Evolutionary conservation across 2,113 vertebrate genomes (phyloP).

Genomic region (Chaetura pelagica): DNA sequence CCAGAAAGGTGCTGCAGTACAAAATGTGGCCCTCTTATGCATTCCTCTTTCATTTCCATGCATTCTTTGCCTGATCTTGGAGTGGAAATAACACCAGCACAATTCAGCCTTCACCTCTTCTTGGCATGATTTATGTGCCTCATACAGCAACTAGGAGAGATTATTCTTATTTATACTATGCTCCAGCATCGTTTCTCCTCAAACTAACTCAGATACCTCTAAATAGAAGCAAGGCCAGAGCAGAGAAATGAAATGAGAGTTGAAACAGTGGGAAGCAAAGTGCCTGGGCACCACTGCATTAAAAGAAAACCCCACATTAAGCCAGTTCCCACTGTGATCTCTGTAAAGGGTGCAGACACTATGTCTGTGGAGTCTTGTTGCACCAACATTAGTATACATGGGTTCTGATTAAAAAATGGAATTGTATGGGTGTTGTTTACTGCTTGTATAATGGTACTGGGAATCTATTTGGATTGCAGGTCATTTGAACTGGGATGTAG

Average conservation of each 20-base stretch:
- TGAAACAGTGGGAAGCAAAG: neutral
- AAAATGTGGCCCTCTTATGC: fast-evolving
- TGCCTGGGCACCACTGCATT: neutral
- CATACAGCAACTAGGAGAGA: neutral
- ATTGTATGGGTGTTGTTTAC: neutral
- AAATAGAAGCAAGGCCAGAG: neutral
- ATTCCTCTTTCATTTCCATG: neutral
- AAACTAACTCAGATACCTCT: neutral
- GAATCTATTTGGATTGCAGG: neutral
- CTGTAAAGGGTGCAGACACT: neutral
- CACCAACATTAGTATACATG: neutral
- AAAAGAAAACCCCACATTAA: neutral
- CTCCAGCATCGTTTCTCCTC: neutral
- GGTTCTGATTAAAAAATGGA: neutral
- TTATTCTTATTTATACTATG: conserved; percentile 16
- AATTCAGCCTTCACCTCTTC: neutral
- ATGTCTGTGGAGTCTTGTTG: fast-evolving
- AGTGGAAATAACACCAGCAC: neutral
- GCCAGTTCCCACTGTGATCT: neutral
- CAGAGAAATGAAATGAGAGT: neutral
- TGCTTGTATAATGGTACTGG: neutral
- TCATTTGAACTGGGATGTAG: neutral
- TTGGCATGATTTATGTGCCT: conserved; percentile 33
- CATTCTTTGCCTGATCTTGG: neutral
- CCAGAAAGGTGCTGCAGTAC: neutral